These are phyloP conservation scores for Zaprionus africanus DNA, from an alignment of 1,140 invertebrate genomes.

Conservation along the genomic window DNA sequence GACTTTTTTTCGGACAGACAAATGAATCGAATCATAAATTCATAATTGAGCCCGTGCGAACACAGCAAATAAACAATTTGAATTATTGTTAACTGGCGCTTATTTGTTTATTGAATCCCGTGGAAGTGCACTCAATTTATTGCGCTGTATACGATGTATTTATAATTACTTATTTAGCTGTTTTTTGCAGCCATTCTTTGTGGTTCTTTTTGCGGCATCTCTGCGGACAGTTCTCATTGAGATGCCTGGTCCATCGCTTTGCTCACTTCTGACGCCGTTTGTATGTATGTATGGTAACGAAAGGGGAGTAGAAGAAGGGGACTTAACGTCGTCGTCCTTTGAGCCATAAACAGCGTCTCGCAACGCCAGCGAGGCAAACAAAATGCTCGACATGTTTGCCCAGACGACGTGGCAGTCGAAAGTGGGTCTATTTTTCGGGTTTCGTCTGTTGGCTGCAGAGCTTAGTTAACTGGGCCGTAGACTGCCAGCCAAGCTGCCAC, in stretches of 20 bases:
- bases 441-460: conserved; percentile 20
- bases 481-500: conserved; percentile 58
- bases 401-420: conserved; percentile 63
- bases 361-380: conserved; percentile 64
- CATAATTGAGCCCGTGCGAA: neutral
- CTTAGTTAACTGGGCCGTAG: conserved; percentile 62
- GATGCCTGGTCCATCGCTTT: conserved; percentile 44
- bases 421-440: conserved; percentile 34
- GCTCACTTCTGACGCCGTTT: conserved; percentile 45
- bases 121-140: neutral
- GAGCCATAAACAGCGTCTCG: conserved; percentile 51
- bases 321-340: conserved; percentile 35
- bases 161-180: conserved; percentile 41
- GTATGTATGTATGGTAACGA: conserved; percentile 67
- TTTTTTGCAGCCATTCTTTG: conserved; percentile 38
- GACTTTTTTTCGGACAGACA: neutral
- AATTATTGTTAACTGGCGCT: conserved; percentile 3
- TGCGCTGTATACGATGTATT: neutral
- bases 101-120: conserved; percentile 3
- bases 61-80: neutral
- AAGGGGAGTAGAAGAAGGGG: neutral
- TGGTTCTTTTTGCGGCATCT: conserved; percentile 35
- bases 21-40: neutral
- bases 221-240: conserved; percentile 28
- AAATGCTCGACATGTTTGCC: conserved; percentile 76